Evolutionary conservation across 2,113 vertebrate species (phyloP).

Genomic region (Ictalurus furcatus): DNA sequence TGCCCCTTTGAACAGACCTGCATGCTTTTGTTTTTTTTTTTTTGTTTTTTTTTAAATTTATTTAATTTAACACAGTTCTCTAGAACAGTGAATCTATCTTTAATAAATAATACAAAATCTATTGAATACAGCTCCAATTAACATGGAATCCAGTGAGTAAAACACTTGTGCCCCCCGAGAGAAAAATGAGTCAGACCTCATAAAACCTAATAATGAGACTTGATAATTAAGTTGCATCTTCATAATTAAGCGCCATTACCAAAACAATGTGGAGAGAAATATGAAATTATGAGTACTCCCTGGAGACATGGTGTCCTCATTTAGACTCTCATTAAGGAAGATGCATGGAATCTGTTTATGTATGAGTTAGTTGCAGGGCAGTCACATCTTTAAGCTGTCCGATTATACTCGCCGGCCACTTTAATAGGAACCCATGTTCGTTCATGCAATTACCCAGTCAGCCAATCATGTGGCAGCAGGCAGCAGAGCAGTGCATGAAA

Average conservation of each 20-base stretch:
- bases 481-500: not conserved
- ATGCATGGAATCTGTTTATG: not conserved
- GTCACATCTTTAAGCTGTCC: not conserved
- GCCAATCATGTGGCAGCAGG: not conserved
- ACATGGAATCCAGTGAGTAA: not conserved
- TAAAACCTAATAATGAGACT: constrained; percentile 16
- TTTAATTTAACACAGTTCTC: not conserved
- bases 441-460: not conserved
- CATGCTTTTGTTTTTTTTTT: not conserved
- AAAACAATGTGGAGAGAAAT: constrained; percentile 13
- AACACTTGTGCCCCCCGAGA: not conserved
- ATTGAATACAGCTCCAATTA: not conserved
- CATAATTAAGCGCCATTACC: constrained; percentile 6
- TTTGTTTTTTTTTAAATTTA: too few relatives aligned
- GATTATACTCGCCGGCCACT: not conserved
- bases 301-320: not conserved
- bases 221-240: constrained; percentile 27
- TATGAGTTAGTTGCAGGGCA: not conserved
- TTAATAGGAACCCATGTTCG: not conserved
- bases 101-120: not conserved
- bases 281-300: not conserved
- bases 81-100: not conserved
- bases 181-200: not conserved
- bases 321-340: constrained; percentile 3
- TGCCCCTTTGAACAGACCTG: not conserved